phyloP scores from a whole-genome alignment of 2,797 vertebrate genomes.

The Acanthornis magna region DNA sequence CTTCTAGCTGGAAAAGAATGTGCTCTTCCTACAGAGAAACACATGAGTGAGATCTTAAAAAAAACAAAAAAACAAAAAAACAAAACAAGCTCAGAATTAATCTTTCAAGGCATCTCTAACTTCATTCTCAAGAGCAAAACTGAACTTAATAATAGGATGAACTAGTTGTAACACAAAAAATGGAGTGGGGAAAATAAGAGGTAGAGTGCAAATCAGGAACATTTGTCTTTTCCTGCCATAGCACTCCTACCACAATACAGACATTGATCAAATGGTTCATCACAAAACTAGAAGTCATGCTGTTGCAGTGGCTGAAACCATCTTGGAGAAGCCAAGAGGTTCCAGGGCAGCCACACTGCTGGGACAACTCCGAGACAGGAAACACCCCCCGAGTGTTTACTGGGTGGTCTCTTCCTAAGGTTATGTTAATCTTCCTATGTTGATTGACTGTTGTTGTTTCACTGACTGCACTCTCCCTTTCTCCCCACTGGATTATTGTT shows the following conservation, averaged over 20 bases:
- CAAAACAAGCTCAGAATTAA: background rate
- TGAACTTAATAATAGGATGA: background rate
- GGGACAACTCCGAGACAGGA: too few relatives aligned
- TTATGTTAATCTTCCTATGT: too few relatives aligned
- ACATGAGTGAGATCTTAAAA: background rate
- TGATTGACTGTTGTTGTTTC: too few relatives aligned
- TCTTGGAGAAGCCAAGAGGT: too few relatives aligned
- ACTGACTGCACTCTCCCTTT: too few relatives aligned
- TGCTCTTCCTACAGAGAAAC: constrained; percentile 81
- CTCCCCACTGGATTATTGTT: too few relatives aligned
- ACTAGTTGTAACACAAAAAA: background rate
- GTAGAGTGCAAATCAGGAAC: background rate
- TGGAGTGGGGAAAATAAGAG: background rate
- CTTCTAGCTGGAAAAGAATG: constrained; percentile 85
- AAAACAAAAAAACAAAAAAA: background rate
- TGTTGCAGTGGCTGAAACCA: too few relatives aligned
- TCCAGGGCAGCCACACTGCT: too few relatives aligned
- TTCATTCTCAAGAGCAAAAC: background rate
- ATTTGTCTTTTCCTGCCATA: background rate
- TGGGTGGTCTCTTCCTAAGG: too few relatives aligned
- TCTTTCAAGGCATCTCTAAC: background rate
- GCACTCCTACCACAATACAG: background rate
- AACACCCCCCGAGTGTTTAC: too few relatives aligned
- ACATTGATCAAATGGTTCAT: background rate
- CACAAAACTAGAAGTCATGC: background rate